A percentile compares a stretch with the other conserved stretches of the same genome.
These are phyloP conservation scores for Rhabdornis inornatus DNA, from an alignment of 2,113 vertebrate species.

Conservation along the genomic window DNA sequence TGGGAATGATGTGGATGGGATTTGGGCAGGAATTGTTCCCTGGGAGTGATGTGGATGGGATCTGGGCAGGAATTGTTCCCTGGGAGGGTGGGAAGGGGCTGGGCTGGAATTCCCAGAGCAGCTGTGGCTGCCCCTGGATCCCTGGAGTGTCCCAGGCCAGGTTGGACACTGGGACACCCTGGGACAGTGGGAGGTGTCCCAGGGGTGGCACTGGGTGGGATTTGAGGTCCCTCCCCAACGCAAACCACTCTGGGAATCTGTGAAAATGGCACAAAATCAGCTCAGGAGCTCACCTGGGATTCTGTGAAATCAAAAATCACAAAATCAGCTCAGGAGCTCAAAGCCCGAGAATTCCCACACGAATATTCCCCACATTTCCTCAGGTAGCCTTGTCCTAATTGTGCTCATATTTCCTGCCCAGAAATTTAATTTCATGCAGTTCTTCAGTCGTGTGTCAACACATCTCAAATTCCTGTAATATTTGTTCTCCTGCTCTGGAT, in stretches of 20 bases:
- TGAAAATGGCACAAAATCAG: too few species aligned
- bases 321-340: not conserved
- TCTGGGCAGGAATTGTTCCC: not conserved
- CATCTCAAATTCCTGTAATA: not conserved
- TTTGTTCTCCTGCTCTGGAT: conserved; percentile 2
- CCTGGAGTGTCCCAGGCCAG: not conserved
- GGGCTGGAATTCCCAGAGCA: not conserved
- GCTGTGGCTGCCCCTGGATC: not conserved
- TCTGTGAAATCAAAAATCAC: not conserved
- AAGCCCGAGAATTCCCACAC: not conserved
- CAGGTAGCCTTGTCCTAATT: not conserved
- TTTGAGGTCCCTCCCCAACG: fast-evolving
- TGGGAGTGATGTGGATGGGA: too few species aligned
- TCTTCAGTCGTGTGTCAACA: not conserved
- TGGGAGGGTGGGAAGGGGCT: not conserved
- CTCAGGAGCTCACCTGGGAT: too few species aligned
- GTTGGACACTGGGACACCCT: not conserved
- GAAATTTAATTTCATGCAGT: not conserved
- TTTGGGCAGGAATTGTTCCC: not conserved
- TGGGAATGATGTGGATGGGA: too few species aligned
- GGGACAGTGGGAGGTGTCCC: not conserved
- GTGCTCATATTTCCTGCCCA: not conserved
- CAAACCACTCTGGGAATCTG: not conserved
- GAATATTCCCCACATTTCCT: fast-evolving
- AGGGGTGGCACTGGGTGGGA: fast-evolving